Conservation (phyloP, 2,888 invertebrate species). For the Amphiduros pacificus region DNA sequence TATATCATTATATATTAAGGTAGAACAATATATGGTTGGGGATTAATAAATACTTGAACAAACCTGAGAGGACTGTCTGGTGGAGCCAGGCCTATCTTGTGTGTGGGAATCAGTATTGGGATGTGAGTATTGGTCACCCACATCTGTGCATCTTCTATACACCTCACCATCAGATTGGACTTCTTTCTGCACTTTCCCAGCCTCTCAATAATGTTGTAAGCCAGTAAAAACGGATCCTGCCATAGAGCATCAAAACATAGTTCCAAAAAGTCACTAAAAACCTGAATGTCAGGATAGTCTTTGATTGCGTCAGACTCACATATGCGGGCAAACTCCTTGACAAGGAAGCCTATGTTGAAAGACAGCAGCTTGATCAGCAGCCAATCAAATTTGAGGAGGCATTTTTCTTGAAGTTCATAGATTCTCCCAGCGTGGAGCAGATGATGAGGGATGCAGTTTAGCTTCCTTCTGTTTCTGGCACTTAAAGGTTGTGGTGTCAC, state of each 20-base stretch:
- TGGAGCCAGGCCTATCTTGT: slow-evolving; percentile 8
- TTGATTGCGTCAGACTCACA: not conserved
- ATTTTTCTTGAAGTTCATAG: slow-evolving; percentile 11
- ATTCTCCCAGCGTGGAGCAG: slow-evolving; percentile 17
- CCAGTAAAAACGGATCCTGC: slow-evolving; percentile 22
- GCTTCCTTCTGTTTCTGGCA: slow-evolving; percentile 26
- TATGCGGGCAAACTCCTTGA: slow-evolving; percentile 13
- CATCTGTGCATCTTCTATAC: slow-evolving; percentile 17
- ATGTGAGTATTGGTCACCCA: slow-evolving; percentile 14
- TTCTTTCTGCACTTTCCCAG: not conserved
- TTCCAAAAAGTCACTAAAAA: slow-evolving; percentile 24
- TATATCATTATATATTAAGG: too few species aligned
- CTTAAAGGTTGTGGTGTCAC: slow-evolving; percentile 24
- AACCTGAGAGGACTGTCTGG: slow-evolving; percentile 23
- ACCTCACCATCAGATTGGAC: not conserved
- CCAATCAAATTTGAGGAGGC: slow-evolving; percentile 25
- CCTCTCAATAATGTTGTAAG: slow-evolving; percentile 18
- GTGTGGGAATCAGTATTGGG: slow-evolving; percentile 24
- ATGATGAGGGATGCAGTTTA: slow-evolving; percentile 29
- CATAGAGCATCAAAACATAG: slow-evolving; percentile 22
- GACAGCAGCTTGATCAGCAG: slow-evolving; percentile 20
- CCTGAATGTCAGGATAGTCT: slow-evolving; percentile 5
- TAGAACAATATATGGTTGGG: too few species aligned
- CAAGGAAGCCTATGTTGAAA: slow-evolving; percentile 12
- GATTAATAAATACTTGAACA: too few species aligned